Evolutionary conservation across 2,888 invertebrate species (phyloP).

Genomic region (Campoletis raptor): DNA sequence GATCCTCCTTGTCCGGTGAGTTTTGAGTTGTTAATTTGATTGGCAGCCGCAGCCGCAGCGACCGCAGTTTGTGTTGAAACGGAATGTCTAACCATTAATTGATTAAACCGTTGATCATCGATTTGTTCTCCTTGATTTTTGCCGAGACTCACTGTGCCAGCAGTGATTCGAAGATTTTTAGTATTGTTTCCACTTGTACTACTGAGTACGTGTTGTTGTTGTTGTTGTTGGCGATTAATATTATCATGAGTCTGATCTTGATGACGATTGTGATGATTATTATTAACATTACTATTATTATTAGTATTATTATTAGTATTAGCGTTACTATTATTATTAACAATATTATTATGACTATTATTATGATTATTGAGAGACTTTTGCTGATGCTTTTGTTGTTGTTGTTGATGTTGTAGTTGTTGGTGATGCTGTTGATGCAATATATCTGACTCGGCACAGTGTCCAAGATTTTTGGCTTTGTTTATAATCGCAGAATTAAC

Average conservation of each 20-base stretch:
- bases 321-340: conserved; percentile 29
- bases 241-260: conserved; percentile 60
- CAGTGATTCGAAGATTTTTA: conserved; percentile 67
- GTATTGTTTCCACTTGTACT: conserved; percentile 74
- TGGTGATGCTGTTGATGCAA: conserved; percentile 71
- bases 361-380: conserved; percentile 61
- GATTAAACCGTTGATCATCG: conserved; percentile 80
- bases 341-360: conserved; percentile 50
- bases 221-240: conserved; percentile 72
- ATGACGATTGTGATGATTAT: conserved; percentile 69
- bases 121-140: conserved; percentile 75
- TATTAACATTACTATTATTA: conserved; percentile 30
- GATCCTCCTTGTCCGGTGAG: conserved; percentile 85
- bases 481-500: conserved; percentile 80
- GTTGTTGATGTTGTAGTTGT: conserved; percentile 81
- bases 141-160: conserved; percentile 76
- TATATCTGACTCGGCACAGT: conserved; percentile 46
- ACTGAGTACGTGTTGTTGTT: conserved; percentile 78
- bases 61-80: conserved; percentile 91
- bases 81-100: conserved; percentile 87
- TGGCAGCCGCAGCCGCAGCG: conserved; percentile 79
- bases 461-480: conserved; percentile 50
- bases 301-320: conserved; percentile 35
- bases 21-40: conserved; percentile 81
- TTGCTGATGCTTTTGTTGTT: conserved; percentile 81